Evolutionary conservation across 2,797 vertebrate species (phyloP).

Genomic region (Limosa lapponica): DNA sequence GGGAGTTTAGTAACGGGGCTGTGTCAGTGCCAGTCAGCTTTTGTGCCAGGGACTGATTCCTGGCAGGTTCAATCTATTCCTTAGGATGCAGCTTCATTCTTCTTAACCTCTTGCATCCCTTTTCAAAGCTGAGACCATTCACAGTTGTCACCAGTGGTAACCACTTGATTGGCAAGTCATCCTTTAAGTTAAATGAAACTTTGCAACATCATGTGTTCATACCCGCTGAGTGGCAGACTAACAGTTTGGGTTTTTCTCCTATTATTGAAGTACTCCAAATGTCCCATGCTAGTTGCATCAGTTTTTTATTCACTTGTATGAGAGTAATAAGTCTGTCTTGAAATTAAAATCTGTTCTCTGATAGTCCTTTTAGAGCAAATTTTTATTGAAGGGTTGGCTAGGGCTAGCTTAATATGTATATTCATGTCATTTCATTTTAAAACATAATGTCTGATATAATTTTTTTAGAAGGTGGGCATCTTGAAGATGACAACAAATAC

Average conservation of each 20-base stretch:
- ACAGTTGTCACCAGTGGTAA: neutral
- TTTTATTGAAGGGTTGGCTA: neutral
- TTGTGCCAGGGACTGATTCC: neutral
- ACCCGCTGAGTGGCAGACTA: neutral
- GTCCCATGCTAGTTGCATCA: neutral
- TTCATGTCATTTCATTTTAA: neutral
- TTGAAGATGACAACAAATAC: neutral
- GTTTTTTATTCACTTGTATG: neutral
- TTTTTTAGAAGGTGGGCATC: neutral
- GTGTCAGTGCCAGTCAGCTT: neutral
- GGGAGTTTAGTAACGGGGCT: neutral
- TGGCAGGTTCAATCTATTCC: neutral
- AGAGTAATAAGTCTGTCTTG: neutral
- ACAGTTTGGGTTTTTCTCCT: neutral
- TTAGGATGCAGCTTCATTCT: neutral
- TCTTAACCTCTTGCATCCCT: conserved; percentile 2
- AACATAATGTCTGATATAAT: fast-evolving
- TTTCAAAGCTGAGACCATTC: neutral
- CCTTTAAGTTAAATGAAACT: neutral
- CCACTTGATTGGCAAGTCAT: neutral
- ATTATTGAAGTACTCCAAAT: neutral
- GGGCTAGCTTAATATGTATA: neutral
- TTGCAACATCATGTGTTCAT: neutral
- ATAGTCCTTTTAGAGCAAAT: neutral
- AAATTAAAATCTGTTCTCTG: neutral